Conservation (phyloP, 2,888 invertebrate species). For the Busseola fusca region DNA sequence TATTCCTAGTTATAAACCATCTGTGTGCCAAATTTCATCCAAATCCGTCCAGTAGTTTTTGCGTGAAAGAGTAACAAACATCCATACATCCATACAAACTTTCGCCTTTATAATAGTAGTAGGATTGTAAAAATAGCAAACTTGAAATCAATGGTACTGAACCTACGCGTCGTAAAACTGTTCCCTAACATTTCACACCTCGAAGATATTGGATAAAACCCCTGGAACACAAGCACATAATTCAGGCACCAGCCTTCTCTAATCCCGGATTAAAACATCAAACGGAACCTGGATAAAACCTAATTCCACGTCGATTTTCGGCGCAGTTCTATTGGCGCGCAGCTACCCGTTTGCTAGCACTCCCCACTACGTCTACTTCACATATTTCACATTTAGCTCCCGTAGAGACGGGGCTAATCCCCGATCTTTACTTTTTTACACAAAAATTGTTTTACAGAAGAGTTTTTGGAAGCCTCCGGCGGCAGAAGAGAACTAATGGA, state of each 20-base stretch:
- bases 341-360: slow-evolving; percentile 20
- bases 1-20: too few relatives aligned
- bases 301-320: slow-evolving; percentile 46
- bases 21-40: too few relatives aligned
- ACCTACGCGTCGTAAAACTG: background rate
- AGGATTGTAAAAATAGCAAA: background rate
- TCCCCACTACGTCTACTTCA: slow-evolving; percentile 47
- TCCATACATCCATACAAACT: too few relatives aligned
- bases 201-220: background rate
- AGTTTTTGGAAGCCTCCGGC: slow-evolving; percentile 37
- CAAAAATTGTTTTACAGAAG: slow-evolving; percentile 46
- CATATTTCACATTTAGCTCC: slow-evolving; percentile 62
- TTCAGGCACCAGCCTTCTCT: slow-evolving; percentile 4
- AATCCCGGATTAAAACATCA: slow-evolving; percentile 52
- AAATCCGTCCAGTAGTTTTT: too few relatives aligned
- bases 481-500: slow-evolving; percentile 27
- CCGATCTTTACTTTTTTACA: slow-evolving; percentile 49
- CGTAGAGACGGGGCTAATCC: slow-evolving; percentile 53
- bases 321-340: slow-evolving; percentile 45
- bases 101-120: too few relatives aligned
- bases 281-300: slow-evolving; percentile 38
- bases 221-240: slow-evolving; percentile 23
- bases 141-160: background rate
- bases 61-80: too few relatives aligned
- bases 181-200: slow-evolving; percentile 8